phyloP scores from a whole-genome alignment of 1,140 invertebrate genomes.

The Lepeophtheirus salmonis region DNA sequence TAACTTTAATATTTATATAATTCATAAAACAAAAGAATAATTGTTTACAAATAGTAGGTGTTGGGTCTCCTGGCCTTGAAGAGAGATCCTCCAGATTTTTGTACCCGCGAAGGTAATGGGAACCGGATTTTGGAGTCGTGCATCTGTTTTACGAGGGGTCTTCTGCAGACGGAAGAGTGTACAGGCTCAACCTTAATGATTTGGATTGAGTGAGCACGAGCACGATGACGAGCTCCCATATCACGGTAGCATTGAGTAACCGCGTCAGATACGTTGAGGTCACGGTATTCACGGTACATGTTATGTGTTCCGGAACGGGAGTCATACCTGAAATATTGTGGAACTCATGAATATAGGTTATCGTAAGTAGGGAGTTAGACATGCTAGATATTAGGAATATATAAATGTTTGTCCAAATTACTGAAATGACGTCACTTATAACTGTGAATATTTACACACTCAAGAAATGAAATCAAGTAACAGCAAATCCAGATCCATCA shows the following conservation, averaged over 20 bases:
- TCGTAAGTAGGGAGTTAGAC: background rate
- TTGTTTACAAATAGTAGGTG: conserved; percentile 70
- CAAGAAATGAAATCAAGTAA: background rate
- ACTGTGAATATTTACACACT: background rate
- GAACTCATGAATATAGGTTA: background rate
- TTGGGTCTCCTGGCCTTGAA: conserved; percentile 63
- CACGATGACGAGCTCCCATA: conserved; percentile 96
- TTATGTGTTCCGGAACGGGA: conserved; percentile 97
- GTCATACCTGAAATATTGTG: conserved; percentile 36
- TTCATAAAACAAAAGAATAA: conserved; percentile 16
- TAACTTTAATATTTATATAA: no score
- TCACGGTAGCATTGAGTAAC: conserved; percentile 97
- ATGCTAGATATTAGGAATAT: background rate
- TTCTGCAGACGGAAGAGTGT: conserved; percentile 61
- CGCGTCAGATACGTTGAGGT: conserved; percentile 77
- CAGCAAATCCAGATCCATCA: background rate
- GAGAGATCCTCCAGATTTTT: conserved; percentile 30
- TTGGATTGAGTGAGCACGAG: conserved; percentile 88
- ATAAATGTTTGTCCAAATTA: background rate
- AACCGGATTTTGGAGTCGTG: conserved; percentile 89
- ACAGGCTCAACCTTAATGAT: conserved; percentile 93
- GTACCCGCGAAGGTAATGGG: conserved; percentile 59
- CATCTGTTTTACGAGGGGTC: conserved; percentile 92
- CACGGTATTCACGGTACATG: conserved; percentile 98
- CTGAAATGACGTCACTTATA: background rate